phyloP scores from a whole-genome alignment of 2,888 invertebrate species.

The Macrophya alboannulata region DNA sequence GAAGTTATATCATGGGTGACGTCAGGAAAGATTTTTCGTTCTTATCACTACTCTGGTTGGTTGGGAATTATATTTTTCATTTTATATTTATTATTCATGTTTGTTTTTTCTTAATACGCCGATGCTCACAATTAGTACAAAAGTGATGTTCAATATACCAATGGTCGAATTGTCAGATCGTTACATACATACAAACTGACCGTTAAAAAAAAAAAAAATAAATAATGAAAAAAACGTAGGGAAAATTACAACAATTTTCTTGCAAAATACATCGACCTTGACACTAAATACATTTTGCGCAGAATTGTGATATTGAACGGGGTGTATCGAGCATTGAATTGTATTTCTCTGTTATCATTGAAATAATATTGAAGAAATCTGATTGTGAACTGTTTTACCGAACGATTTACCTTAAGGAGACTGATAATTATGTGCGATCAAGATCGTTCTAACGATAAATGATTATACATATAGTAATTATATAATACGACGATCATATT shows the following conservation, averaged over 20 bases:
- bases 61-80: background rate
- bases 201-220: background rate
- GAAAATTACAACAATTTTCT: background rate
- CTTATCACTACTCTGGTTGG: constrained; percentile 13
- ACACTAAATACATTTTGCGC: background rate
- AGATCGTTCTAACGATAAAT: background rate
- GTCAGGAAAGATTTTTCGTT: constrained; percentile 32
- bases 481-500: background rate
- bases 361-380: constrained; percentile 26
- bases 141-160: background rate
- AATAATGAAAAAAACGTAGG: background rate
- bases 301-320: constrained; percentile 7
- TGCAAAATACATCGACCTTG: constrained; percentile 13
- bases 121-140: background rate
- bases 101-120: background rate
- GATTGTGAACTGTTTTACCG: background rate
- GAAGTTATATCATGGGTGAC: constrained; percentile 40
- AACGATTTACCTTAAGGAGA: background rate
- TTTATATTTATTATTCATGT: constrained; percentile 10
- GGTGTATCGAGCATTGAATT: constrained; percentile 2
- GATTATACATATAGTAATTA: background rate
- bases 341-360: constrained; percentile 32
- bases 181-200: background rate
- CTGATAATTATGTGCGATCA: background rate
- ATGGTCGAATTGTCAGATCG: background rate